phyloP scores from a whole-genome alignment of 1,140 invertebrate species.

The Acromyrmex charruanus region DNA sequence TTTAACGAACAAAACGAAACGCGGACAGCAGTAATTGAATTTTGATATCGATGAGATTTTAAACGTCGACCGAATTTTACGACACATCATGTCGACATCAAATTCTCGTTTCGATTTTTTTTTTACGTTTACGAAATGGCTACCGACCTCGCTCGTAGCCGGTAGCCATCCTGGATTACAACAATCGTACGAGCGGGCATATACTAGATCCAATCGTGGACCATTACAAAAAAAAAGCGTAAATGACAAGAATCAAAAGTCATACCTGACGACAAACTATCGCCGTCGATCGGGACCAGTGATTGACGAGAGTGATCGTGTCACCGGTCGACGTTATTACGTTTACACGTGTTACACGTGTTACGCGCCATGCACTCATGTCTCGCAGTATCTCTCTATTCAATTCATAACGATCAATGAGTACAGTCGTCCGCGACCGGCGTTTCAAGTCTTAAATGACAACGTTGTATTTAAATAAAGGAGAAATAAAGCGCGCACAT shows the following conservation, averaged over 20 bases:
- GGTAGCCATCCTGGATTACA: background rate
- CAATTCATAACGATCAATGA: slow-evolving; percentile 36
- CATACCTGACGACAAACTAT: slow-evolving; percentile 51
- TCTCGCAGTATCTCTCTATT: background rate
- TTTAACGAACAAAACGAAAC: slow-evolving; percentile 33
- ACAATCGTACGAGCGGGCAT: slow-evolving; percentile 38
- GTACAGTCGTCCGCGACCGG: background rate
- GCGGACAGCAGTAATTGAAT: slow-evolving; percentile 31
- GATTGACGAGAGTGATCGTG: slow-evolving; percentile 58
- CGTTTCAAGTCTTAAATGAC: slow-evolving; percentile 34
- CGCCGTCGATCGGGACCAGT: slow-evolving; percentile 34
- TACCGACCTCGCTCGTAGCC: background rate
- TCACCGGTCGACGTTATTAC: slow-evolving; percentile 53
- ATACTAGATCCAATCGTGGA: slow-evolving; percentile 17
- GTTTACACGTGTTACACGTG: slow-evolving; percentile 59
- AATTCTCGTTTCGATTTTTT: slow-evolving; percentile 35
- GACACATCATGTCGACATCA: slow-evolving; percentile 49
- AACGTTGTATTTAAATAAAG: slow-evolving; percentile 13
- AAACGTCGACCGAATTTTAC: slow-evolving; percentile 59
- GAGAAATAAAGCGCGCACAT: background rate
- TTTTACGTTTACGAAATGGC: slow-evolving; percentile 19
- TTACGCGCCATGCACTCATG: background rate
- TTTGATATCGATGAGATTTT: slow-evolving; percentile 64
- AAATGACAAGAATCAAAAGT: slow-evolving; percentile 60
- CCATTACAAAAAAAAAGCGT: slow-evolving; percentile 35